phyloP scores from a whole-genome alignment of 2,113 vertebrate species.

The Mormoops blainvillei region DNA sequence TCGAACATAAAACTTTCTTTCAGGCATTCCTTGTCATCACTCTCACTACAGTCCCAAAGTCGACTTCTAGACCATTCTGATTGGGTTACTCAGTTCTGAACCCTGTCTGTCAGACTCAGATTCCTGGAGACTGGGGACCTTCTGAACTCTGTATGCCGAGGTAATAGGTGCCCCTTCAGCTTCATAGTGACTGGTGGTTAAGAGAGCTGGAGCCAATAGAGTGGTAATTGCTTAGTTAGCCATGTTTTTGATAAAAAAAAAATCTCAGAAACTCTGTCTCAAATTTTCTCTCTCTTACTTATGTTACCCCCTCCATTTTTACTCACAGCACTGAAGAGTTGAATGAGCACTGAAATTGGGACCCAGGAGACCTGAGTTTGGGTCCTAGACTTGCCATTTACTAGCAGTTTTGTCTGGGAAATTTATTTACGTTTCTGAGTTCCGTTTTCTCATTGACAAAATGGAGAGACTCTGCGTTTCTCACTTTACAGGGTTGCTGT shows the following conservation, averaged over 20 bases:
- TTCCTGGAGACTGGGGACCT: background rate
- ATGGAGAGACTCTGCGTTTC: background rate
- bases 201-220: background rate
- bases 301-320: background rate
- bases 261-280: background rate
- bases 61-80: background rate
- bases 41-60: background rate
- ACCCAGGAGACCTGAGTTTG: background rate
- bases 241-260: background rate
- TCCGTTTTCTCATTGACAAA: background rate
- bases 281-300: background rate
- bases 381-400: background rate
- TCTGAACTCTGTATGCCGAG: background rate
- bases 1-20: background rate
- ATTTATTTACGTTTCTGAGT: background rate
- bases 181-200: background rate
- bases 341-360: background rate
- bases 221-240: background rate
- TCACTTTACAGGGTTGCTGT: background rate
- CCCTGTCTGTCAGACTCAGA: background rate
- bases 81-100: background rate
- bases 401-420: background rate
- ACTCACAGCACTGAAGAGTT: background rate
- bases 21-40: background rate
- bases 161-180: background rate